Base-by-base conservation (phyloP, 2,113 vertebrate species). In the Danionella cerebrum region DNA sequence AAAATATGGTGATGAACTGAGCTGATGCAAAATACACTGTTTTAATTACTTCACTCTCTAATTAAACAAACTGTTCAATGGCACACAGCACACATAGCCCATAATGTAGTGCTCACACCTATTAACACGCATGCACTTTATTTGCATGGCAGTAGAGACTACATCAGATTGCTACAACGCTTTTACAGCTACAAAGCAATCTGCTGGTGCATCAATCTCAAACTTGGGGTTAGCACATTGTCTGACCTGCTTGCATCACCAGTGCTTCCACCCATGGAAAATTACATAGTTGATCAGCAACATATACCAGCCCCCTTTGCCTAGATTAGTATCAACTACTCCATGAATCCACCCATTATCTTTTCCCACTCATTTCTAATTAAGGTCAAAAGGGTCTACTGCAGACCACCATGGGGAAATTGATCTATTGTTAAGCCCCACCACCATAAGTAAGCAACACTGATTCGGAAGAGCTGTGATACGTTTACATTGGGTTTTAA, bases 31-130 rank as follows among this genome's bases (percentile, higher is more conserved):
- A 70, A 52, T 55, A 63, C 39, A 41, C 25, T 60, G 41, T 48
- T 63, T 63, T 63, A 63, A 63, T 63, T 35, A 58, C 54, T 54
- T 18, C 45, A 24, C 62, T 71, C 66, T 25, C 38, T 71, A 76
- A 74, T 79, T 79, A 76, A 74, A 74, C 54, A 60, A 51, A 70
- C 65, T 72, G 59, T 73, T 75, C 75, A 75, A 75, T 70, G 65
- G 29, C n/a, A n/a, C 50, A 57, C 42, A 33, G 16, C 7, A 48
- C 25, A 55, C 12, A 52, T 64, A 63, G 63, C 68, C 57, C 63
- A 31, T 16, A 63, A 53, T n/a, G n/a, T n/a, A n/a, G 35, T 29
- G 39, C 35, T 71, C n/a, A 29, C 55, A 63, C 53, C 42, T 24
- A 39, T 59, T 58, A 39, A 35, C 41, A 55, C 55, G 38, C 50